Conservation (phyloP, 2,113 vertebrate species). For the Sakesphorus luctuosus region DNA sequence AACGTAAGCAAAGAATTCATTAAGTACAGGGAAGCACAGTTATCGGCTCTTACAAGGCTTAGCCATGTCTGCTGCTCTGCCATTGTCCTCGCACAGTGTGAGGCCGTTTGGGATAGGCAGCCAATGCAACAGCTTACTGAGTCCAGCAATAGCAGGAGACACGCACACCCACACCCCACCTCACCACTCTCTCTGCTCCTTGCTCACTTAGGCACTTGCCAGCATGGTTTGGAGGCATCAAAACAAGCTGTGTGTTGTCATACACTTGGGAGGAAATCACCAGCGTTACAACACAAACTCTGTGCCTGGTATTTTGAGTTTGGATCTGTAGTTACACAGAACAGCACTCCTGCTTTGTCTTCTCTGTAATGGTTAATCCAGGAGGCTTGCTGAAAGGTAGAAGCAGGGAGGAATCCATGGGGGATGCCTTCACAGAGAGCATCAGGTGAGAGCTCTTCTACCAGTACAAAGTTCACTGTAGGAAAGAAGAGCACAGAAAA, state of each 20-base stretch:
- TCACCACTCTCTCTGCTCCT: background rate
- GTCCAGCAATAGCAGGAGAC: background rate
- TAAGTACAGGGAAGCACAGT: background rate
- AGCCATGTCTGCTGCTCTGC: background rate
- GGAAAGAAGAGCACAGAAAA: background rate
- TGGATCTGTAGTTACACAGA: background rate
- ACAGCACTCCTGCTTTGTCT: background rate
- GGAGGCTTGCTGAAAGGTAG: background rate
- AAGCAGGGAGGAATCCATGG: background rate
- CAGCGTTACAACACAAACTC: background rate
- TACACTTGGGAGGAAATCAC: slow-evolving; percentile 6
- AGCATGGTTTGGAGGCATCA: slow-evolving; percentile 29
- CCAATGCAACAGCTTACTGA: background rate
- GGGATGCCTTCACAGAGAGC: background rate
- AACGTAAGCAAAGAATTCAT: background rate
- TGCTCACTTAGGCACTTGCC: background rate
- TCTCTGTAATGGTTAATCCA: background rate
- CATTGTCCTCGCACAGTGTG: background rate
- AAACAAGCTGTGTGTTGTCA: slow-evolving; percentile 8
- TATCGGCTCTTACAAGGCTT: background rate
- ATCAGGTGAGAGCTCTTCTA: background rate
- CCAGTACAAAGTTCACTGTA: background rate
- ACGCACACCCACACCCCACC: background rate
- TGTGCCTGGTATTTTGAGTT: background rate
- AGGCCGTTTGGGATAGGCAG: fast-evolving